Base-by-base conservation (phyloP, 2,888 invertebrate species). In the Tanypteryx hageni region DNA sequence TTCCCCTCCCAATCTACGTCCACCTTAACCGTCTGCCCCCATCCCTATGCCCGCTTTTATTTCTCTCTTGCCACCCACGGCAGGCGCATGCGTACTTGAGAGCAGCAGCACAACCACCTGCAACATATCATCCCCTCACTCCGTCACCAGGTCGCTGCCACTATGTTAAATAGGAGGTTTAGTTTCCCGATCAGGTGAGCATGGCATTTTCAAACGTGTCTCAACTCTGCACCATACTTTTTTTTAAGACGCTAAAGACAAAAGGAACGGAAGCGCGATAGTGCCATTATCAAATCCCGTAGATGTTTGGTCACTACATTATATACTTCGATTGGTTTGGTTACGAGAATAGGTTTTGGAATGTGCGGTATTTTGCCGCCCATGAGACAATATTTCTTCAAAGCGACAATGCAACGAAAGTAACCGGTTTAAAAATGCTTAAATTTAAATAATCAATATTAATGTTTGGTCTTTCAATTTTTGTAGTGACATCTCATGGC, bases 151-250 rank as follows among this genome's bases (percentile, higher is more conserved):
- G 89, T 44, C 89, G 89, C 89, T 89, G 89, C 89, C 89, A 64
- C 31, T 64, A 89, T 89, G 89, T 89, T 89, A 89, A 89, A 89
- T 89, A 89, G 89, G 89, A 89, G 89, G 89, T 89, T 89, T 89
- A 89, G 89, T 89, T 89, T 89, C 44, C 89, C 89, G 64, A 89
- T 89, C 89, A 89, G 89, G 89, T 89, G 89, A 89, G 89, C 89
- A 89, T 89, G 89, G 89, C 64, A 89, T 64, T 44, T 44, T 64
- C 31, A 64, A 89, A 31, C 18, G 64, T 44, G 61, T 89, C 89
- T 76, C 68, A 64, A 44, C 64, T 64, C 18, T 89, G 89, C 89
- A 89, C 89, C 64, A 76, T 13, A 76, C 76, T 76, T 27, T 76
- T 27, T n/a, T 5, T 76, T 76, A 76, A 22, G 11, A 76, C 11